Evolutionary conservation across 2,113 vertebrate species (phyloP), one percentile per base, ranked within the genome.

Genomic region (Dromiciops gliroides): DNA sequence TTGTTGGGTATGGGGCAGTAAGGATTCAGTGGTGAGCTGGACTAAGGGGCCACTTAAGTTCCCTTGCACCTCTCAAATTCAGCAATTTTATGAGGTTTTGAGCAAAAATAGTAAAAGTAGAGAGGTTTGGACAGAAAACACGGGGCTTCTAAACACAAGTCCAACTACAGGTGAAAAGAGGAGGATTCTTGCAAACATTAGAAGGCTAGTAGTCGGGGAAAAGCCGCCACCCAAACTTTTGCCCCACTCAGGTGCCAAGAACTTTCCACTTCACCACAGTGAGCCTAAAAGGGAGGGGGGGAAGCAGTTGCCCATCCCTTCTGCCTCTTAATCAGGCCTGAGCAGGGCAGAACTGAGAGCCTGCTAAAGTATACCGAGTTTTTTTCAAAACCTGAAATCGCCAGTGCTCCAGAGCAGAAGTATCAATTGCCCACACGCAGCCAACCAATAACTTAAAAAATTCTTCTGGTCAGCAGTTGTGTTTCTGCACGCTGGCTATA

Each of bases 301-400:
- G 23, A 6, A 8, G 7, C 52, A 53, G 4, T 3, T 9, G 25
- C 52, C 25, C 25, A 53, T 9, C 24, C 52, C 52, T 53, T 53
- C 25, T 8, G 24, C 52, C 52, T 26, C 52, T 53, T 26, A 8
- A 1, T 26, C 1, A 53, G 26, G 52, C 52, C 25, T 26, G 16
- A 0, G 1, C 3, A 7, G 52, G 52, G 24, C 24, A 25, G 52
- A 4, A 7, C 3, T 1, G 24, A 4, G 24, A 0, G 5, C 52
- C 24, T 53, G 52, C 5, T 53, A 6, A 53, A 25, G 52, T 0
- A 25, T 51, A 51, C 8, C 25, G 25, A 6, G 23, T 25, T 53
- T 25, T 53, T 53, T 53, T 25, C 26, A 24, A 53, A 53, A 53
- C 22, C 7, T 53, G 25, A 53, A 53, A 25, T 53, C 25, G 2